Evolutionary conservation across 2,113 vertebrate species (phyloP), one percentile per base, ranked within the genome.

Genomic region (Sceloporus tristichus): DNA sequence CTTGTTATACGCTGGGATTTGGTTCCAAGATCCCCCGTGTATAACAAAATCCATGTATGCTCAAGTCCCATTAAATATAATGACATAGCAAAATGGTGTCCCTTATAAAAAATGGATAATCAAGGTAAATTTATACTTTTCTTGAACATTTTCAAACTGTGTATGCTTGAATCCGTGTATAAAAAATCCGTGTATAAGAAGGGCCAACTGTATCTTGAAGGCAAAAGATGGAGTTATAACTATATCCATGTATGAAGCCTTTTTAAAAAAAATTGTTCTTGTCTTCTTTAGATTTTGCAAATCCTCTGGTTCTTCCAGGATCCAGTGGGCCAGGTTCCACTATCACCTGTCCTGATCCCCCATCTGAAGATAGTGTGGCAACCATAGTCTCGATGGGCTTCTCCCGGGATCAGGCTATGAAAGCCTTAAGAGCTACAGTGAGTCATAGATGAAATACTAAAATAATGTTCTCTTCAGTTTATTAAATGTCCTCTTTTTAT

Each of bases 371-470:
- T 91, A 98, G 98, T 5, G 96, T 99, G 93, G 98, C 98, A 74
- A 99, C 98, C 88, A 99, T 99, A 0, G 98, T 99, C 80, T 99
- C 99, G 87, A 99, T 99, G 99, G 99, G 99, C 91, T 99, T 99
- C 96, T 99, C 98, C 79, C 96, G 98, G 92, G 99, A 99, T 94
- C 99, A 99, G 94, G 99, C 99, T 56, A 97, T 98, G 92, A 98
- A 98, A 94, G 99, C 99, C 0, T 98, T 99, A 6, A 96, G 98
- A 94, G 98, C 99, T 91, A 99, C 98, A 95, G 99, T 99, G 89
- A 77, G 40, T 78, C 91, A 4, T 0, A 0, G 48, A 10, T 19
- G 53, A 21, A 1, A 3, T 3, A 19, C 1, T 27, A 85, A 54
- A 0, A 27, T 42, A 68, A 14, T 8, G 14, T 70, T 70, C 25